Evolutionary conservation across 2,888 invertebrate genomes (phyloP).

Genomic region (Desoria tigrina): DNA sequence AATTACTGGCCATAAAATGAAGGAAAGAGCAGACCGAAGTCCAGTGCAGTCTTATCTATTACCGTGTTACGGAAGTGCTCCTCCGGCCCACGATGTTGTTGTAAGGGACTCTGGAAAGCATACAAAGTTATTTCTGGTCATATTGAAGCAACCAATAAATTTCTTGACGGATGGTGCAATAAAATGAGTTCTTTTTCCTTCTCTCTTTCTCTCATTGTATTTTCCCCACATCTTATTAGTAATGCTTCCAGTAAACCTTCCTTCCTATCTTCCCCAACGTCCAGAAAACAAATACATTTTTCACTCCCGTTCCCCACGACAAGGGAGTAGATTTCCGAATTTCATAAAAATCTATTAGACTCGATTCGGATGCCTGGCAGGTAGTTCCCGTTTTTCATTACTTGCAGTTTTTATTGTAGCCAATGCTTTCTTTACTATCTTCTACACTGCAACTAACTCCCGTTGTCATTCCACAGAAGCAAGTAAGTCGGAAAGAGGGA

Average conservation of each 20-base stretch:
- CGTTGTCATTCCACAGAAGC: too few species aligned
- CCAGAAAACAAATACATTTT: not conserved
- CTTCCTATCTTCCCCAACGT: not conserved
- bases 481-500: too few species aligned
- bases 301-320: not conserved
- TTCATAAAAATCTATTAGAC: not conserved
- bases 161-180: conserved; percentile 21
- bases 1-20: conserved; percentile 15
- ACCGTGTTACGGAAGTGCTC: not conserved
- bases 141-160: conserved; percentile 3
- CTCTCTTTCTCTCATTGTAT: conserved; percentile 3
- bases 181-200: conserved; percentile 2
- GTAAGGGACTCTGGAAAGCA: not conserved
- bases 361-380: not conserved
- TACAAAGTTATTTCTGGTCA: not conserved
- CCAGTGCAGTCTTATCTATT: not conserved
- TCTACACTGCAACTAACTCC: too few species aligned
- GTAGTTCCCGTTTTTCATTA: not conserved
- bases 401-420: conserved; percentile 3
- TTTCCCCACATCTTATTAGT: not conserved
- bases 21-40: not conserved
- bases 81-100: not conserved
- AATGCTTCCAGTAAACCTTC: conserved; percentile 22
- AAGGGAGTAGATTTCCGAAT: conserved; percentile 1
- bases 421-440: too few species aligned